A percentile compares a stretch with the other conserved stretches of the same genome.
Evolutionary conservation across 2,797 vertebrate species (phyloP).

Genomic region (Peromyscus melanophrys): DNA sequence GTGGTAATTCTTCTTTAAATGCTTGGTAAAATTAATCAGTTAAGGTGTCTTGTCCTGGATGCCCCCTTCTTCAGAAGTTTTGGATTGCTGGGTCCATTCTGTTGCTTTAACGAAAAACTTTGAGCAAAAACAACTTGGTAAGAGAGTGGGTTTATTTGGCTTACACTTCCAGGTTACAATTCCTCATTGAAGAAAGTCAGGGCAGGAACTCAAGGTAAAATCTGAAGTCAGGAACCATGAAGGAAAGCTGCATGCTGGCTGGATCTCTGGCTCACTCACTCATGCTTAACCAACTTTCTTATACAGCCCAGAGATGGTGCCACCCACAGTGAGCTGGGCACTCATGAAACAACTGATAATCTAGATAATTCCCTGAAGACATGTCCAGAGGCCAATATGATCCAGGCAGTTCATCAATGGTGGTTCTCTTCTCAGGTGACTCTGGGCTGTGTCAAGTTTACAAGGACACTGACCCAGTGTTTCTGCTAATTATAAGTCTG

Average conservation of each 20-base stretch:
- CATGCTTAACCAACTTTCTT: background rate
- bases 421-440: background rate
- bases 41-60: background rate
- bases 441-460: background rate
- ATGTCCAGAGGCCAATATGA: background rate
- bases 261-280: background rate
- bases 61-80: background rate
- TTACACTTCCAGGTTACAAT: background rate
- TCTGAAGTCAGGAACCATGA: background rate
- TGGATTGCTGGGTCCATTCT: background rate
- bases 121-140: background rate
- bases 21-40: background rate
- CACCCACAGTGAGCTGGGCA: background rate
- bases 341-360: background rate
- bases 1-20: background rate
- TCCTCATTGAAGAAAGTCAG: background rate
- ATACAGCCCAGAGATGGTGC: background rate
- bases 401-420: background rate
- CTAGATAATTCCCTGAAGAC: background rate
- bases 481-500: background rate
- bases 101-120: background rate
- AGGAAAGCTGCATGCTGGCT: background rate
- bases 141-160: background rate
- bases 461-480: background rate
- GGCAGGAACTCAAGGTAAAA: background rate